These are phyloP conservation scores for Anseranas semipalmata DNA, from an alignment of 2,113 vertebrate genomes.

Conservation along the genomic window DNA sequence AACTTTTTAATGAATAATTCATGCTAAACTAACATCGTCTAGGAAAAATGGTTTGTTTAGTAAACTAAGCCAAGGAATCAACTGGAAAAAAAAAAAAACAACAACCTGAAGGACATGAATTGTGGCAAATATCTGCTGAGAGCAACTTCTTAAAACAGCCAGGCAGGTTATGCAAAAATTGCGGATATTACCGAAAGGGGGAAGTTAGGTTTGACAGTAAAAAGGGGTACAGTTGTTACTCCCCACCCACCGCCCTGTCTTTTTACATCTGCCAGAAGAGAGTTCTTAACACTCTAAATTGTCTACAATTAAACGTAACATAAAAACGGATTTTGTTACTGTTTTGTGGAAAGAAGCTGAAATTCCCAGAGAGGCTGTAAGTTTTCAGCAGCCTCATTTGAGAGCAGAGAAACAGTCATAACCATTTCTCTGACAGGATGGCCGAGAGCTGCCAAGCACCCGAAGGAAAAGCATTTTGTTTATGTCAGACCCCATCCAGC, in stretches of 20 bases:
- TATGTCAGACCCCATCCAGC: constrained; percentile 11
- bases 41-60: not conserved
- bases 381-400: constrained; percentile 75
- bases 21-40: not conserved
- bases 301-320: constrained; percentile 63
- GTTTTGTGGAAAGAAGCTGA: constrained; percentile 58
- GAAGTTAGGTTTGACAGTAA: not conserved
- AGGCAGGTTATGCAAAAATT: not conserved
- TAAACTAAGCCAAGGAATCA: not conserved
- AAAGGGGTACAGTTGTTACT: not conserved
- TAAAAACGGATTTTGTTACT: constrained; percentile 61
- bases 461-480: constrained; percentile 42
- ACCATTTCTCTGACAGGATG: constrained; percentile 72
- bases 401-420: constrained; percentile 67
- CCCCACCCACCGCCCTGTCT: not conserved
- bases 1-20: not conserved
- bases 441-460: constrained; percentile 30
- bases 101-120: fast-evolving
- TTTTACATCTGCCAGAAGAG: not conserved
- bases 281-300: constrained; percentile 54
- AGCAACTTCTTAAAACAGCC: not conserved
- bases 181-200: not conserved
- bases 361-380: constrained; percentile 80
- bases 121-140: not conserved
- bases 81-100: not conserved